Conservation (phyloP, 2,888 invertebrate genomes). For the Metellina segmentata region DNA sequence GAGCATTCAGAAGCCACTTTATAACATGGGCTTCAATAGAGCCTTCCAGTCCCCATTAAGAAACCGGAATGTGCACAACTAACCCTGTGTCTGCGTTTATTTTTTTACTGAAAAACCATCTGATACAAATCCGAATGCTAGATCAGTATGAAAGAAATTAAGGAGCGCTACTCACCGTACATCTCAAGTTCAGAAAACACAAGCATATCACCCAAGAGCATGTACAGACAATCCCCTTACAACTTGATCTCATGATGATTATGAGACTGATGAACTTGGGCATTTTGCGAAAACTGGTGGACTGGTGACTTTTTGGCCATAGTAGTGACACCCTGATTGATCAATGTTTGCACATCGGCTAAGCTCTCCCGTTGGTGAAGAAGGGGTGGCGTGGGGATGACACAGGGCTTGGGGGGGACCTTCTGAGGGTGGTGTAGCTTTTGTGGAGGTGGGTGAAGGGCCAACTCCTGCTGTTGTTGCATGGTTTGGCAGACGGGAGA, state of each 20-base stretch:
- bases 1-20: no score
- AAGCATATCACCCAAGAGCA: conserved; percentile 33
- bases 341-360: conserved; percentile 58
- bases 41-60: no score
- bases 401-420: conserved; percentile 44
- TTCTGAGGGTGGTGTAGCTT: conserved; percentile 35
- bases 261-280: conserved; percentile 59
- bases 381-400: conserved; percentile 49
- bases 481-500: conserved; percentile 65
- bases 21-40: no score
- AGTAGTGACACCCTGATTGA: conserved; percentile 6
- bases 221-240: conserved; percentile 35
- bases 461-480: conserved; percentile 51
- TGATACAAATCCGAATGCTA: neutral
- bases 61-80: no score
- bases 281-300: conserved; percentile 48
- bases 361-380: conserved; percentile 59
- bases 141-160: neutral
- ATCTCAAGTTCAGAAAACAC: conserved; percentile 21
- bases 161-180: conserved; percentile 26
- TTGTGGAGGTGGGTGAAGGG: conserved; percentile 57
- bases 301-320: conserved; percentile 46
- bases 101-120: neutral
- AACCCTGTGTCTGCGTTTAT: no score
- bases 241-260: conserved; percentile 57